phyloP scores from a whole-genome alignment of 2,113 vertebrate genomes.

The Bufo gargarizans region DNA sequence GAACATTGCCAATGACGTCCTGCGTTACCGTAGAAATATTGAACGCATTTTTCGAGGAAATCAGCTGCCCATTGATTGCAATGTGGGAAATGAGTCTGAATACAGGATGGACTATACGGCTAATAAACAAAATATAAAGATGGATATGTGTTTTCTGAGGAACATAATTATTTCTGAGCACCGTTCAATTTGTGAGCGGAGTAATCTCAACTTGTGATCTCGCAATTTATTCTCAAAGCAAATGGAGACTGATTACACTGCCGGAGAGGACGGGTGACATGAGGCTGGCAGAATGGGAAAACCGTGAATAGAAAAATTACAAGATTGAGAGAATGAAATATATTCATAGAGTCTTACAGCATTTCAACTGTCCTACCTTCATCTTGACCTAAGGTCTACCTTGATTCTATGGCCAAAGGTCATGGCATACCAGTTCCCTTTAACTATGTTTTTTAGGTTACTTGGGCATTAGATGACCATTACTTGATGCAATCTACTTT shows the following conservation, averaged over 20 bases:
- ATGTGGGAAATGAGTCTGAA: background rate
- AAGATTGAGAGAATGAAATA: no score
- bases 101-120: background rate
- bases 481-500: background rate
- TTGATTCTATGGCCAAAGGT: background rate
- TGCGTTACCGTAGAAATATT: background rate
- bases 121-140: conserved; percentile 30
- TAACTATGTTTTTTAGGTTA: no score
- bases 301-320: background rate
- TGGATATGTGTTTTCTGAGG: background rate
- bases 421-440: background rate
- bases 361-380: no score
- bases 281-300: background rate
- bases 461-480: background rate
- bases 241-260: conserved; percentile 1
- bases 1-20: background rate
- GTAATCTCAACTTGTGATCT: background rate
- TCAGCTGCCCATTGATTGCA: conserved; percentile 23
- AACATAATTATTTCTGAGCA: conserved; percentile 1
- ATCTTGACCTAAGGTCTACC: no score
- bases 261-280: background rate
- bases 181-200: background rate
- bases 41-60: background rate
- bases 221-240: background rate
- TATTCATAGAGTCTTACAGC: no score